Base-by-base conservation (phyloP, 1,140 invertebrate species). In the Heliconius himera region DNA sequence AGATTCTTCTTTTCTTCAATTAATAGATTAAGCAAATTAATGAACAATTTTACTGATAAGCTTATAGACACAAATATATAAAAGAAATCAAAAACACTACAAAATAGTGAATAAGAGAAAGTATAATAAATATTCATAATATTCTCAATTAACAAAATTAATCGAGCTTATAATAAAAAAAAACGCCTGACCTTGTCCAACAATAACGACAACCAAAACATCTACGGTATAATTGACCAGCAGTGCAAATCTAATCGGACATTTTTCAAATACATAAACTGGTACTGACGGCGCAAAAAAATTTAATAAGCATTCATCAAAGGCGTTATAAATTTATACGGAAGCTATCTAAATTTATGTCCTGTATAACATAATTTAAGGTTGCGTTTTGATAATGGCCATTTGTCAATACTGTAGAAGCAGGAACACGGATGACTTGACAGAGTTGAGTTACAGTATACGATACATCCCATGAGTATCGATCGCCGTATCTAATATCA, bases 401-500 rank as follows among this genome's bases (percentile, higher is more conserved):
- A 66, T 54, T 70, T 18, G n/a, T 29, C 36, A 73, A 71, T 77
- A 74, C n/a, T 26, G 56, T 73, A 71, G 46, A 70, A 41, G 46
- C 26, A 56, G 77, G 78, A 82, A 85, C 76, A 88, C 83, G 88
- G 84, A 79, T 81, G 83, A 84, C 79, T 87, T 82, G 80, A 74
- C 78, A 70, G 73, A 75, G 72, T 85, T 79, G 77, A 80, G 83
- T 86, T 84, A 82, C 80, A 78, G 83, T 79, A 73, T 90, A 36
- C 71, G 76, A 89, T 89, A 87, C 88, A 70, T 91, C 90, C 88
- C 90, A 90, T 89, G 88, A 84, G 89, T 90, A 91, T 91, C 84
- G 82, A 83, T 87, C 85, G 82, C 84, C 38, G 85, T 89, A 85
- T 89, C 87, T 84, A 84, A 87, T 90, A 82, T 74, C 88, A 73